Evolutionary conservation across 2,113 vertebrate genomes (phyloP).

Genomic region (Chaenogobius annularis): DNA sequence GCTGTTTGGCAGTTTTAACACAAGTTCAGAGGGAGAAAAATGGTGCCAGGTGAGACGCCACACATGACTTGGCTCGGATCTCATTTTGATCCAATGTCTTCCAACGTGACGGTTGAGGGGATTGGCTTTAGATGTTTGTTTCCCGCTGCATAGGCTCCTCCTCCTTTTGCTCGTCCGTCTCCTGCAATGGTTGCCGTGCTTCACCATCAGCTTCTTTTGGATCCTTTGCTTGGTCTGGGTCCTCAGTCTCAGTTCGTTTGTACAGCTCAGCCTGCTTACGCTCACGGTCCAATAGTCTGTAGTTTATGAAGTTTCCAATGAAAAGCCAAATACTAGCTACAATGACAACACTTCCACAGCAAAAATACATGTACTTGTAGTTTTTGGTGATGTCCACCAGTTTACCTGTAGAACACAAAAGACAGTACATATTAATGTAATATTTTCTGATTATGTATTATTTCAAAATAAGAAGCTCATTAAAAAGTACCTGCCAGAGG

Average conservation of each 20-base stretch:
- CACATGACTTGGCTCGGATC: constrained; percentile 36
- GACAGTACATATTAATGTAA: constrained; percentile 36
- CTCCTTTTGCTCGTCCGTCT: constrained; percentile 53
- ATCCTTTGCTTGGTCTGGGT: constrained; percentile 70
- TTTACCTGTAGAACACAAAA: constrained; percentile 80
- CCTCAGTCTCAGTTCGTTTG: constrained; percentile 69
- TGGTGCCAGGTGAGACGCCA: constrained; percentile 21
- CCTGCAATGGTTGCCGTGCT: constrained; percentile 32
- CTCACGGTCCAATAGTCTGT: constrained; percentile 89
- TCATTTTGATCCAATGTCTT: constrained; percentile 25
- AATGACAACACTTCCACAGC: constrained; percentile 87
- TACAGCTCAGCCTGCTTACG: constrained; percentile 75
- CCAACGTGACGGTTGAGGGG: neutral
- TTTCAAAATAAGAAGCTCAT: neutral
- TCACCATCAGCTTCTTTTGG: constrained; percentile 58
- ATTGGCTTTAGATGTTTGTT: constrained; percentile 87
- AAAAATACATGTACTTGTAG: constrained; percentile 94
- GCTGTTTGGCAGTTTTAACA: constrained; percentile 61
- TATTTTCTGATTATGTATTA: neutral
- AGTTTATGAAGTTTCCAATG: constrained; percentile 94
- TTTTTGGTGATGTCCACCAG: constrained; percentile 90
- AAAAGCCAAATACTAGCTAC: constrained; percentile 90
- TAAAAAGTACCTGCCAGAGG: constrained; percentile 88
- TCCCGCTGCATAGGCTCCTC: constrained; percentile 83
- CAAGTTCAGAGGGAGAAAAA: constrained; percentile 27